phyloP scores from a whole-genome alignment of 1,140 invertebrate species.

The Drosophila kanapiae region DNA sequence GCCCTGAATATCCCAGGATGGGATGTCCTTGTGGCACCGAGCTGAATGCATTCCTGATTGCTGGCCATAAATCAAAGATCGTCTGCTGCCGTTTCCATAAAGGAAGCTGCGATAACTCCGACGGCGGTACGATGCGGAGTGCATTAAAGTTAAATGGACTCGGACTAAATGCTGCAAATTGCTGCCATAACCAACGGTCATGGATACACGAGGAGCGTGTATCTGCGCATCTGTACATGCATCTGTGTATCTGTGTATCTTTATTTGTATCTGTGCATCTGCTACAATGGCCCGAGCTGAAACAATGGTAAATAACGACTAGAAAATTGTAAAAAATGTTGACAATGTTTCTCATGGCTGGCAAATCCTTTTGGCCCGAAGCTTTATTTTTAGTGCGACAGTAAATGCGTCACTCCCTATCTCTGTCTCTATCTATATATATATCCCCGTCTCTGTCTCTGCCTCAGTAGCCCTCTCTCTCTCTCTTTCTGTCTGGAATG shows the following conservation, averaged over 20 bases:
- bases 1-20: not conserved
- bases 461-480: not conserved
- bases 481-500: conserved; percentile 53
- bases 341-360: conserved; percentile 72
- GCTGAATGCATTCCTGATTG: conserved; percentile 54
- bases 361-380: conserved; percentile 68
- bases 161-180: conserved; percentile 74
- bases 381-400: conserved; percentile 66
- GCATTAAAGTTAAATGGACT: conserved; percentile 81
- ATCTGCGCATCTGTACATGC: conserved; percentile 15
- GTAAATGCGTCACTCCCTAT: conserved; percentile 51
- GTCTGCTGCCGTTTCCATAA: conserved; percentile 37
- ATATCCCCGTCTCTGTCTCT: not conserved
- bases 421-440: conserved; percentile 1
- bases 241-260: conserved; percentile 5
- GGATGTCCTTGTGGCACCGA: conserved; percentile 9
- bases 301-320: conserved; percentile 83
- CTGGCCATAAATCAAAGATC: conserved; percentile 53
- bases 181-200: conserved; percentile 64
- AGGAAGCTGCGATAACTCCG: conserved; percentile 42
- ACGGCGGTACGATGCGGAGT: conserved; percentile 35
- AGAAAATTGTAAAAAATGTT: conserved; percentile 81
- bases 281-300: conserved; percentile 51
- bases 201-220: conserved; percentile 19
- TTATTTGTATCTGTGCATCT: conserved; percentile 29